Base-by-base conservation (phyloP, 2,113 vertebrate species). In the Megaceryle maxima region DNA sequence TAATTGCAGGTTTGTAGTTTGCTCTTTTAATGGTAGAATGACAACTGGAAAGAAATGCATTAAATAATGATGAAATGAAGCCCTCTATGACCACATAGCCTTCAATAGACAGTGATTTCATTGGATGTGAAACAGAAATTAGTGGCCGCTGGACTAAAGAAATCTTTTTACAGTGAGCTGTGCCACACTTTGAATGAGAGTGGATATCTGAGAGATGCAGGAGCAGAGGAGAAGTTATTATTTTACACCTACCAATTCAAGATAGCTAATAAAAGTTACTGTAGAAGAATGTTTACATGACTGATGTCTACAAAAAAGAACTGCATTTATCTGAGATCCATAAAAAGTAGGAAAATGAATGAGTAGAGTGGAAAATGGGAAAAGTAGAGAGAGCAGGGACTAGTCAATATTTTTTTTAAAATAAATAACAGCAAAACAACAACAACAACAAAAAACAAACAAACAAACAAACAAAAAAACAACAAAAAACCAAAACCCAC, bases 401-500 rank as follows among this genome's bases (percentile, higher is more conserved):
- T 57, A 55, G 51, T 8, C 0, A 0, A 14, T 37, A 4, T 53
- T 75, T 79, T 37, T 37, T 62, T 53, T 67, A 59, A 7, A 51
- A 64, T 22, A 4, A 67, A 60, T 60, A 50, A 57, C 24, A 16
- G 17, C 25, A 21, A 24, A 3, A 22, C 4, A n/a, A n/a, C n/a
- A n/a, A n/a, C n/a, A n/a, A n/a, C n/a, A n/a, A n/a, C n/a, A n/a
- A n/a, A n/a, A n/a, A n/a, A n/a, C n/a, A n/a, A n/a, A n/a, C n/a
- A n/a, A n/a, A n/a, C n/a, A n/a, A n/a, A n/a, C n/a, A n/a, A n/a
- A n/a, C n/a, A n/a, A n/a, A n/a, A n/a, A n/a, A n/a, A n/a, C n/a
- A n/a, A n/a, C 2, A 46, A 17, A 46, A 46, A 3, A 4, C 25
- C 53, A 59, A 1, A 60, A 62, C 1, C 1, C 35, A 62, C 4